A percentile compares a stretch with the other conserved stretches of the same genome.
Evolutionary conservation across 2,888 invertebrate genomes (phyloP).

Genomic region (Apamea anceps): DNA sequence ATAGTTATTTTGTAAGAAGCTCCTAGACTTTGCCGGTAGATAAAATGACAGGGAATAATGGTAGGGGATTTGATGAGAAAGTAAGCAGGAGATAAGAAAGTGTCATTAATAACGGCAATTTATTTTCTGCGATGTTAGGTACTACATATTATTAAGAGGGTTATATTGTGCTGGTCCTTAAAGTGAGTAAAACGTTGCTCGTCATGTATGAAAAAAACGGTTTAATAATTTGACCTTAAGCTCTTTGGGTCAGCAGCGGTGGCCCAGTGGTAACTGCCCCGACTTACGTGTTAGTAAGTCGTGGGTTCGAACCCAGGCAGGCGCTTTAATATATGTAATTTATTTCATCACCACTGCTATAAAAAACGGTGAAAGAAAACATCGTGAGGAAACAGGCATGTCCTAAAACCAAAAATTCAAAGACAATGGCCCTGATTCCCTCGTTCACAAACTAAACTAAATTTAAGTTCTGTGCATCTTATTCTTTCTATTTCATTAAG

Average conservation of each 20-base stretch:
- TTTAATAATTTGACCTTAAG: not conserved
- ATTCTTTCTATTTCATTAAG: no score
- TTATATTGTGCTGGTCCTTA: constrained; percentile 22
- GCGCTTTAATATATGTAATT: no score
- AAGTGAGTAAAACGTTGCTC: not conserved
- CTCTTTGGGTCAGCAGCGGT: not conserved
- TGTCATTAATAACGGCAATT: constrained; percentile 52
- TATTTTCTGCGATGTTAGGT: constrained; percentile 25
- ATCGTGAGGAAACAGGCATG: no score
- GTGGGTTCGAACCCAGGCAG: no score
- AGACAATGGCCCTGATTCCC: no score
- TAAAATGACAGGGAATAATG: constrained; percentile 53
- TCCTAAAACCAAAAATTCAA: no score
- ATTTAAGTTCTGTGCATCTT: no score
- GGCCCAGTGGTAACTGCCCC: not conserved
- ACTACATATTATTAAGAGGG: constrained; percentile 8
- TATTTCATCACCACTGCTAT: no score
- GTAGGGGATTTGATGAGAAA: constrained; percentile 41
- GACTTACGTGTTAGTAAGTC: not conserved
- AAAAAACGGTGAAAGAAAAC: no score
- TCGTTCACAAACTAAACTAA: no score
- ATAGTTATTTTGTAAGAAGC: constrained; percentile 59
- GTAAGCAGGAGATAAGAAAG: constrained; percentile 47
- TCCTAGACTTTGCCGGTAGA: constrained; percentile 33
- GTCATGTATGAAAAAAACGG: constrained; percentile 5